phyloP scores from a whole-genome alignment of 2,797 vertebrate species.

The Cryptoblepharus egeriae region DNA sequence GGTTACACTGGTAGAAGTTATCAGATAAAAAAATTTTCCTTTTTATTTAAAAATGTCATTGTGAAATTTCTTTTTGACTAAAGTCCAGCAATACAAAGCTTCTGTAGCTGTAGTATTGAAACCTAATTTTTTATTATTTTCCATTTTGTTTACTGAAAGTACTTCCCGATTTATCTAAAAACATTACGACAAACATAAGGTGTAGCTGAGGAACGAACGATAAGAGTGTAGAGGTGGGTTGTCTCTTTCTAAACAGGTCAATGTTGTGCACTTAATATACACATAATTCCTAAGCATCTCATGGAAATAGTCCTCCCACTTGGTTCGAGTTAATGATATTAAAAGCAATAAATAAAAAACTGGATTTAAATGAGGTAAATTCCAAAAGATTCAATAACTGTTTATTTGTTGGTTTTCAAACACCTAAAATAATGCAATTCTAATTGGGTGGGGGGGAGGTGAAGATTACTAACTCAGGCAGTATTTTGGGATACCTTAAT shows the following conservation, averaged over 20 bases:
- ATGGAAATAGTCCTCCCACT: constrained; percentile 84
- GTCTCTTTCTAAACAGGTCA: constrained; percentile 70
- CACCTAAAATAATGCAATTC: constrained; percentile 79
- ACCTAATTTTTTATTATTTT: constrained; percentile 76
- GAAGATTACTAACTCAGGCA: constrained; percentile 81
- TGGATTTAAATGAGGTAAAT: constrained; percentile 90
- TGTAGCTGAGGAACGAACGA: constrained; percentile 82
- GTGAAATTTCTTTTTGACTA: constrained; percentile 86
- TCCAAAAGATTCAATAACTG: constrained; percentile 80
- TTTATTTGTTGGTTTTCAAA: constrained; percentile 80
- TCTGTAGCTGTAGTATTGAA: constrained; percentile 87
- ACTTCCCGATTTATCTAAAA: constrained; percentile 91
- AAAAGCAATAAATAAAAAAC: constrained; percentile 96
- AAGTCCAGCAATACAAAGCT: constrained; percentile 86
- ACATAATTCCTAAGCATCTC: constrained; percentile 90
- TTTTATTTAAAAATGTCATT: constrained; percentile 90
- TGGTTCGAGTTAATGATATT: constrained; percentile 82
- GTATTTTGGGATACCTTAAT: constrained; percentile 78
- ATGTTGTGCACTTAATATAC: constrained; percentile 95
- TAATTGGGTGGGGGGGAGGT: constrained; percentile 42
- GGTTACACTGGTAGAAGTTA: constrained; percentile 97
- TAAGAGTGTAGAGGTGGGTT: constrained; percentile 64
- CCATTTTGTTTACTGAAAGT: constrained; percentile 76
- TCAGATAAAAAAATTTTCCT: constrained; percentile 91
- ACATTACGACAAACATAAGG: constrained; percentile 85